phyloP scores from a whole-genome alignment of 2,888 invertebrate genomes.

The Pomacea canaliculata region DNA sequence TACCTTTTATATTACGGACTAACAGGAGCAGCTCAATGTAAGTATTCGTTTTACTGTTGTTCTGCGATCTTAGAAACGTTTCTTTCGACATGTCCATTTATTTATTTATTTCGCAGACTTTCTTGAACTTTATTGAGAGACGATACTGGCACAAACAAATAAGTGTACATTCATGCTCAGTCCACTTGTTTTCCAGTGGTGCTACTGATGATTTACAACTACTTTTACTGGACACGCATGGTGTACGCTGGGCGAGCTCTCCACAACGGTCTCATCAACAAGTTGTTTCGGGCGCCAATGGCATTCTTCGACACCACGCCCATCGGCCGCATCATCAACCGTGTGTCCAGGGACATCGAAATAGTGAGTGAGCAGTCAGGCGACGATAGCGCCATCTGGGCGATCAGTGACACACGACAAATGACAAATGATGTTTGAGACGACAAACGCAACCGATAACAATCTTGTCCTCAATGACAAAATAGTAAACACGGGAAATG shows the following conservation, averaged over 20 bases:
- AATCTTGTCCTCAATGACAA: too few species aligned
- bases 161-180: too few species aligned
- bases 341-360: constrained; percentile 53
- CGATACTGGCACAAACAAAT: too few species aligned
- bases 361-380: constrained; percentile 7
- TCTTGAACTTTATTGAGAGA: too few species aligned
- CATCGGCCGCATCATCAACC: constrained; percentile 51
- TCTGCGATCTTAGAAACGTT: too few species aligned
- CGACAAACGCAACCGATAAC: too few species aligned
- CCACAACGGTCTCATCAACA: constrained; percentile 25
- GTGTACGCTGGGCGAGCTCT: constrained; percentile 29
- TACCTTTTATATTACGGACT: constrained; percentile 29
- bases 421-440: background rate
- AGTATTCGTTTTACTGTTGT: background rate
- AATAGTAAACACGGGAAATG: too few species aligned
- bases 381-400: background rate
- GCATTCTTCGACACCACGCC: constrained; percentile 58
- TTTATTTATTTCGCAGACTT: too few species aligned
- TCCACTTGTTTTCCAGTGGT: constrained; percentile 12
- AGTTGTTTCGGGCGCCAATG: constrained; percentile 42
- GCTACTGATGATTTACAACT: constrained; percentile 27
- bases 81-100: background rate
- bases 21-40: constrained; percentile 26
- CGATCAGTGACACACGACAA: background rate
- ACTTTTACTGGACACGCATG: constrained; percentile 34